These are phyloP conservation scores for Geococcyx californianus DNA, from an alignment of 2,113 vertebrate genomes.

Conservation along the genomic window DNA sequence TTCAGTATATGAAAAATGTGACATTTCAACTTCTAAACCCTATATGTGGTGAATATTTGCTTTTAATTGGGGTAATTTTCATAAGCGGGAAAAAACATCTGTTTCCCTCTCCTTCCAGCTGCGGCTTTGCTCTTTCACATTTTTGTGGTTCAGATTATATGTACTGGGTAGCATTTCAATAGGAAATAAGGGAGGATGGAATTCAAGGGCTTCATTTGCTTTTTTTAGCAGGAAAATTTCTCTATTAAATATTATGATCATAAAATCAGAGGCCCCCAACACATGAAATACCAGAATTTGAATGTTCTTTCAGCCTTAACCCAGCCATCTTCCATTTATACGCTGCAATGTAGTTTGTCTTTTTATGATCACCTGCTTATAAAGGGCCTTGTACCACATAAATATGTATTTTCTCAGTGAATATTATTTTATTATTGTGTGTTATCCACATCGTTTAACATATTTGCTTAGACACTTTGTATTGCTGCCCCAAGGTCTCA, in stretches of 20 bases:
- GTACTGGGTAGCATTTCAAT: conserved; percentile 1
- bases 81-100: conserved; percentile 41
- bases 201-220: not conserved
- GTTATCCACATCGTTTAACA: not conserved
- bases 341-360: not conserved
- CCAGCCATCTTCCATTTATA: not conserved
- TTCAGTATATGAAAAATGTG: conserved; percentile 1
- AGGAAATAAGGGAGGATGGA: not conserved
- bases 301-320: not conserved
- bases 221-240: not conserved
- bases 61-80: conserved; percentile 51
- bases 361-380: not conserved
- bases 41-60: conserved; percentile 41
- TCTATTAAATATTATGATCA: not conserved
- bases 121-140: not conserved
- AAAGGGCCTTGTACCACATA: not conserved
- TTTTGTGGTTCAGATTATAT: conserved; percentile 11
- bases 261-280: not conserved
- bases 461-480: not conserved
- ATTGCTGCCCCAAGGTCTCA: not conserved
- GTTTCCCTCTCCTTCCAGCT: conserved; percentile 48
- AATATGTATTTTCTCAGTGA: not conserved
- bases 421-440: not conserved
- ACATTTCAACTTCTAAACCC: conserved; percentile 45
- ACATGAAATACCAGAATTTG: not conserved